Base-by-base conservation (phyloP, 2,797 vertebrate genomes). In the Sparidentex hasta region DNA sequence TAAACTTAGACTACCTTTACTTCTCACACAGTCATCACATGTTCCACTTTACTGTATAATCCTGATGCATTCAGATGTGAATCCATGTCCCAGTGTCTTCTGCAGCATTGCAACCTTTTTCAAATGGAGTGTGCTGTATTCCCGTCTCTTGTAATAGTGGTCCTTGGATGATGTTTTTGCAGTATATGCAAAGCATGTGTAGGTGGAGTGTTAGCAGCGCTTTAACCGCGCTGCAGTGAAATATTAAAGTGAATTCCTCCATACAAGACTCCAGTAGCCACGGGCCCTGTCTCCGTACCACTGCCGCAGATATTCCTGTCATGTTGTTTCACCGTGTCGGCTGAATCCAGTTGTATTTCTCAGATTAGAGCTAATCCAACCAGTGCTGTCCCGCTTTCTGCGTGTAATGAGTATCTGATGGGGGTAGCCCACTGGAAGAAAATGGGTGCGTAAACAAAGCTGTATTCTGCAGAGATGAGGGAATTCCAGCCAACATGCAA, bases 141-240 rank as follows among this genome's bases (percentile, higher is more conserved):
- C 5, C 55, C 20, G 56, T 59, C 75, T 81, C 29, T 74, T 71
- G 41, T 77, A 54, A 65, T 62, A 74, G 56, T 78, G 65, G 52
- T 82, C 83, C 74, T 84, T 74, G 48, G 82, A 82, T 83, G 73
- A 81, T 91, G 67, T 64, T 90, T 81, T 76, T 78, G 62, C 85
- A 74, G 86, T 80, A 80, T 84, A 86, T 93, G 90, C 85, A 93
- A 90, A 91, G 74, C 62, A 77, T 91, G 90, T 77, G 85, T 92
- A 90, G 92, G 90, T 90, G 91, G 87, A 73, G 81, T 78, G 87
- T 84, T 83, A 86, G 77, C 82, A 62, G 71, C 5, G 57, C 80
- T 84, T 82, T 81, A 65, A 51, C 76, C 77, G 71, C 16, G 50
- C 21, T 71, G 65, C 79, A 84, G 79, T 71, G 71, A 88, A 84